These are phyloP conservation scores for Erebia aethiops DNA, from an alignment of 2,888 invertebrate genomes.

Conservation along the genomic window DNA sequence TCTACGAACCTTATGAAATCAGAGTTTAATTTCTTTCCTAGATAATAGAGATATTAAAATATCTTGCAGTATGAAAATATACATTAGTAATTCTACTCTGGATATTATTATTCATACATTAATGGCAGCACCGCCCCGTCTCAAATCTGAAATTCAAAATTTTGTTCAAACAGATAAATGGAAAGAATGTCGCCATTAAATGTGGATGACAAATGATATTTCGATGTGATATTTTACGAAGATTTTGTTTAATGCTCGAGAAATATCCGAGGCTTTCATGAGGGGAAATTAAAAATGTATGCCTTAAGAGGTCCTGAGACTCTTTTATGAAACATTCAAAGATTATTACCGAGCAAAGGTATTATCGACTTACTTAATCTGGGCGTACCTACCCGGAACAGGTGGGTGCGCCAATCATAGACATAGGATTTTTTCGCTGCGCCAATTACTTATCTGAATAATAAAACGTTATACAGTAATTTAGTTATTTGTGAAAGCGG, in stretches of 20 bases:
- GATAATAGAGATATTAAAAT: background rate
- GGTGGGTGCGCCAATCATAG: background rate
- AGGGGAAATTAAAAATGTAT: constrained; percentile 34
- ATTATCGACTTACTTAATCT: background rate
- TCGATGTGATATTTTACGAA: constrained; percentile 39
- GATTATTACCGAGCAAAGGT: background rate
- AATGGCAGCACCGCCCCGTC: constrained; percentile 50
- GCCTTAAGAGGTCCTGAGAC: constrained; percentile 9
- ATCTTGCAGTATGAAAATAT: constrained; percentile 20
- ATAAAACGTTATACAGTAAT: background rate
- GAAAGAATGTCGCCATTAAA: constrained; percentile 57
- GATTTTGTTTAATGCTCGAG: constrained; percentile 34
- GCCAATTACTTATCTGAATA: background rate
- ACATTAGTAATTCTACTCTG: constrained; percentile 61
- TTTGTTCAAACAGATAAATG: constrained; percentile 67
- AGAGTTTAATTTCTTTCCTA: background rate
- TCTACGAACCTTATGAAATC: background rate
- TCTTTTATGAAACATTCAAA: constrained; percentile 8
- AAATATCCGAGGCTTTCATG: constrained; percentile 29
- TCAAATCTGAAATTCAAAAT: constrained; percentile 63
- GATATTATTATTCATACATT: constrained; percentile 66
- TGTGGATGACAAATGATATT: constrained; percentile 51
- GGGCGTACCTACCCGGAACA: background rate
- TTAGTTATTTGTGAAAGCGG: background rate
- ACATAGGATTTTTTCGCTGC: no score